Conservation (phyloP, 2,797 vertebrate genomes). For the Thalassophryne amazonica region DNA sequence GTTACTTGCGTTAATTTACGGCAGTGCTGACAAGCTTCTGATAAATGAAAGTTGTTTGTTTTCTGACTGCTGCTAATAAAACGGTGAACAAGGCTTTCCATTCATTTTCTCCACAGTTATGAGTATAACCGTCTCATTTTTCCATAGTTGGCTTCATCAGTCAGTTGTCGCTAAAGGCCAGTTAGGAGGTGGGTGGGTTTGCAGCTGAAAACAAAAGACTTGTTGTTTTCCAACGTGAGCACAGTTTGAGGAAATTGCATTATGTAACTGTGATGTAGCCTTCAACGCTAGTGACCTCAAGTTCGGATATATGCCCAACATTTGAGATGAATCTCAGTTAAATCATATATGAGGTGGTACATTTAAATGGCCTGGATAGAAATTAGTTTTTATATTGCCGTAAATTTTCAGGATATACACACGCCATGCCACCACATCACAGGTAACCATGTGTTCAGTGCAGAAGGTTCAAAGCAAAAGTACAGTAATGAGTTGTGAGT, state of each 20-base stretch:
- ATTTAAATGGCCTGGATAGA: not conserved
- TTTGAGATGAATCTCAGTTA: not conserved
- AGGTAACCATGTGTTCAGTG: not conserved
- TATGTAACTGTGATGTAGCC: constrained; percentile 17
- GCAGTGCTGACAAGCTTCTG: not conserved
- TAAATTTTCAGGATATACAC: not conserved
- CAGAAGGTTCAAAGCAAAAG: not conserved
- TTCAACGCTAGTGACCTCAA: not conserved
- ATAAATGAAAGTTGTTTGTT: constrained; percentile 17
- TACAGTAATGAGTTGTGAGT: not conserved
- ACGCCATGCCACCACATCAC: not conserved
- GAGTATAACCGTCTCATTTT: constrained; percentile 28
- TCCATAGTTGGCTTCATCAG: constrained; percentile 22
- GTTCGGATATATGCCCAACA: not conserved
- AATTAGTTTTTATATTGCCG: constrained; percentile 1
- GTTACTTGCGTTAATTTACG: constrained; percentile 1
- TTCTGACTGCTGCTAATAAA: constrained; percentile 12
- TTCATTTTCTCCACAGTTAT: constrained; percentile 36
- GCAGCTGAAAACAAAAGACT: constrained; percentile 33
- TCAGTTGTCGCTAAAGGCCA: constrained; percentile 11
- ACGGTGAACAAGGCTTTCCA: constrained; percentile 45
- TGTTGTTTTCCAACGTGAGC: constrained; percentile 37
- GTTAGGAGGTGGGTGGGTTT: constrained; percentile 4
- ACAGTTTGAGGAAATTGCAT: constrained; percentile 16
- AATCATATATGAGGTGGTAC: constrained; percentile 6